Evolutionary conservation across 2,888 invertebrate species (phyloP).

Genomic region (Acrocyrtus sp.): DNA sequence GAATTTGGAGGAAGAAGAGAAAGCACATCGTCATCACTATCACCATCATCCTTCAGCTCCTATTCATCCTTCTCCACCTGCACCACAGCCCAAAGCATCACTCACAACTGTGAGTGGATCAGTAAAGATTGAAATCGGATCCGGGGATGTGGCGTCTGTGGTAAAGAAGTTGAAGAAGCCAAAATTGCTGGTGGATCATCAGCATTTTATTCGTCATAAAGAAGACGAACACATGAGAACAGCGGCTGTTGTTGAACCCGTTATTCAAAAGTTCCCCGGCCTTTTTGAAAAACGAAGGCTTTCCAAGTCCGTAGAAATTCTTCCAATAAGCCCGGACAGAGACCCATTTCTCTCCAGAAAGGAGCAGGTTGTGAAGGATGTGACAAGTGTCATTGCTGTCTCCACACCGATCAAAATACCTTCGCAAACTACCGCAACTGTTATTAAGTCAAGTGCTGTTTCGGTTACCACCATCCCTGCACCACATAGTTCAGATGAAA

Average conservation of each 20-base stretch:
- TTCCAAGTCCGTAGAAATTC: conserved; percentile 44
- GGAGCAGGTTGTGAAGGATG: conserved; percentile 37
- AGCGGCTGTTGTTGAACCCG: conserved; percentile 11
- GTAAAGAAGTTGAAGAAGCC: conserved; percentile 41
- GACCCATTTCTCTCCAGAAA: conserved; percentile 20
- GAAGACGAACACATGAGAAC: not conserved
- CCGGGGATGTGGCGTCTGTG: conserved; percentile 35
- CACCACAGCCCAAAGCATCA: conserved; percentile 16
- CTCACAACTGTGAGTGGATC: conserved; percentile 38
- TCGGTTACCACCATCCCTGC: conserved; percentile 4
- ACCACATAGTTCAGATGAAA: not conserved
- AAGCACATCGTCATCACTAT: conserved; percentile 44
- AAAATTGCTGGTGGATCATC: conserved; percentile 4
- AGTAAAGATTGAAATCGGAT: conserved; percentile 36
- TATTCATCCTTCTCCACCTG: not conserved
- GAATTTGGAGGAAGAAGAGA: conserved; percentile 63
- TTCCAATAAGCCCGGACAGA: conserved; percentile 36
- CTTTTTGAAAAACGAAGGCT: conserved; percentile 41
- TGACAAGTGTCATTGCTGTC: conserved; percentile 39
- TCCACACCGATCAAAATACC: conserved; percentile 37
- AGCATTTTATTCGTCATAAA: not conserved
- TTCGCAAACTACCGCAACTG: conserved; percentile 24
- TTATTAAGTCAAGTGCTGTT: not conserved
- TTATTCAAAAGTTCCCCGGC: conserved; percentile 26
- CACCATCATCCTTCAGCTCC: conserved; percentile 3